phyloP scores from a whole-genome alignment of 2,113 vertebrate genomes.

The Sclerurus mexicanus region DNA sequence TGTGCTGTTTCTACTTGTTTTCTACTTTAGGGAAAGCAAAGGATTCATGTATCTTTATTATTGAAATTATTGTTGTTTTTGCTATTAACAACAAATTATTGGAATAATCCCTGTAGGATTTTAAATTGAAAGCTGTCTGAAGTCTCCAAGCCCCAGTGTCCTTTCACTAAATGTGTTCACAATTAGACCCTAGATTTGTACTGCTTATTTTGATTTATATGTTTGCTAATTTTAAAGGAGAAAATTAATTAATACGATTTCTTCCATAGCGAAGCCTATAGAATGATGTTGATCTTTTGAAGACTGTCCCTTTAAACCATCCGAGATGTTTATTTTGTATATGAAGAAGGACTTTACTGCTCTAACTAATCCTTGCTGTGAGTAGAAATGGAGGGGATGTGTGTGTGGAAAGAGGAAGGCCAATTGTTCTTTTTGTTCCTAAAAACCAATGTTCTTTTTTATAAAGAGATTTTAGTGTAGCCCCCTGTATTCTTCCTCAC shows the following conservation, averaged over 20 bases:
- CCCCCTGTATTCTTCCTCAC: conserved; percentile 13
- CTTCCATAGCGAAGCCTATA: background rate
- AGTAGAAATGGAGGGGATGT: background rate
- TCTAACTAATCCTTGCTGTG: background rate
- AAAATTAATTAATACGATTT: background rate
- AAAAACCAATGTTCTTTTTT: conserved; percentile 1
- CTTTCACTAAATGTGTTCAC: background rate
- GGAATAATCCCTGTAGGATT: background rate
- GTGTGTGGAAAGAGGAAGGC: background rate
- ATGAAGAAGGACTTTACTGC: background rate
- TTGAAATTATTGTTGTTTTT: background rate
- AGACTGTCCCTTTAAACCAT: background rate
- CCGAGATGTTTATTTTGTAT: background rate
- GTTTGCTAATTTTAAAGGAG: background rate
- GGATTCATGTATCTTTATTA: background rate
- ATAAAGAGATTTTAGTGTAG: conserved; percentile 21
- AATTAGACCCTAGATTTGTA: background rate
- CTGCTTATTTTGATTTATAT: background rate
- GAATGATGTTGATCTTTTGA: background rate
- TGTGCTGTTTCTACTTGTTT: background rate
- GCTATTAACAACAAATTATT: background rate
- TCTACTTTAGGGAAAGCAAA: background rate
- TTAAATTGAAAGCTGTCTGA: background rate
- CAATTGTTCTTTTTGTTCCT: conserved; percentile 33
- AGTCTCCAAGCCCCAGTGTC: background rate